Percentiles rank a stretch among this genome's conserved stretches.
These are phyloP conservation scores for Hafferia zeledoni DNA, from an alignment of 2,797 vertebrate species.

Conservation along the genomic window DNA sequence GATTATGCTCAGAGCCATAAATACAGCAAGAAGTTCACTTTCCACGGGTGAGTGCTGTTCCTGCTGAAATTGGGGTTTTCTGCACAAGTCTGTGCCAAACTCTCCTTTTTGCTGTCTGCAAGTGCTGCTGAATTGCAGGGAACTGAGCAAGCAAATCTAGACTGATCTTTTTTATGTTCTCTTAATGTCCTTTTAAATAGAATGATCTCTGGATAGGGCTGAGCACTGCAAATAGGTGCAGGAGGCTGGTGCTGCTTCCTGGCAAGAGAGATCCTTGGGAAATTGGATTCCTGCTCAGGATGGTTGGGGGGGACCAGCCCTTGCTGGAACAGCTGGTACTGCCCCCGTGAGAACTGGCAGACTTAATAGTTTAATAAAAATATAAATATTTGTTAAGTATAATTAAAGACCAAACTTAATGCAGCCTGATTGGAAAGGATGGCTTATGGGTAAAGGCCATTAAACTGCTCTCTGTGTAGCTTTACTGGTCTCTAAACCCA, in stretches of 20 bases:
- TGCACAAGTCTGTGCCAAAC: not conserved
- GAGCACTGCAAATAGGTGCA: not conserved
- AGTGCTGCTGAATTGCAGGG: not conserved
- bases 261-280: not conserved
- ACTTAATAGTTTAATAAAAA: not conserved
- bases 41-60: not conserved
- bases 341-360: not conserved
- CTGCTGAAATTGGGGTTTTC: not conserved
- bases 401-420: not conserved
- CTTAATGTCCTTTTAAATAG: not conserved
- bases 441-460: not conserved
- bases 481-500: not conserved
- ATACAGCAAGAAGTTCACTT: not conserved
- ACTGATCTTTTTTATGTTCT: not conserved
- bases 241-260: not conserved
- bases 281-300: rapidly evolving
- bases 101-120: not conserved
- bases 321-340: not conserved
- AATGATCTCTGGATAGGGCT: not conserved
- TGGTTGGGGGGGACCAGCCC: not conserved
- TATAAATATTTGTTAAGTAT: not conserved
- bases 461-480: rapidly evolving
- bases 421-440: rapidly evolving
- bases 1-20: not conserved
- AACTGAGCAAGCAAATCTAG: not conserved